These are phyloP conservation scores for Lamellibrachia columna DNA, from an alignment of 2,888 invertebrate genomes.

Conservation along the genomic window DNA sequence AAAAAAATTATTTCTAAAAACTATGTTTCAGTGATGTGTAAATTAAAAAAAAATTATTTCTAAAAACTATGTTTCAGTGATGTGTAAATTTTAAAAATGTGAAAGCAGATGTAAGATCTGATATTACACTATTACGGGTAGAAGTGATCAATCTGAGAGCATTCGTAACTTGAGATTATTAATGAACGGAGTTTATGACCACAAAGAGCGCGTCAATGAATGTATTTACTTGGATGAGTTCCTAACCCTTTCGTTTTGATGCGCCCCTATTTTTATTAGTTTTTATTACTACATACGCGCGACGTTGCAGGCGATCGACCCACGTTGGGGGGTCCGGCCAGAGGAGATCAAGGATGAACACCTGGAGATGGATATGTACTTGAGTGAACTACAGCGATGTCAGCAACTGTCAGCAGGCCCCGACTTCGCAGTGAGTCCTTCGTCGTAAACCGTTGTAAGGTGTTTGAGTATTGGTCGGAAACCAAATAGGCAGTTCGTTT, in stretches of 20 bases:
- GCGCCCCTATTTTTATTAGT: too few species aligned
- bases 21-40: too few species aligned
- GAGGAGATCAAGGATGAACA: slow-evolving; percentile 31
- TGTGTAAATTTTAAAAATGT: not conserved
- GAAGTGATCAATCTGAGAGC: too few species aligned
- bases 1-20: too few species aligned
- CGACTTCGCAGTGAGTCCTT: slow-evolving; percentile 51
- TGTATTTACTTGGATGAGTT: slow-evolving; percentile 67
- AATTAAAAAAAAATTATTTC: too few species aligned
- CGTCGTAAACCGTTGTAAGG: not conserved
- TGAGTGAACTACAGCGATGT: slow-evolving; percentile 53
- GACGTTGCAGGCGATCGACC: slow-evolving; percentile 34
- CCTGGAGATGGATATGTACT: slow-evolving; percentile 50
- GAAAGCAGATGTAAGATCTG: too few species aligned
- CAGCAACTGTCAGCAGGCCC: slow-evolving; percentile 54
- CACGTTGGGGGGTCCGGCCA: slow-evolving; percentile 36
- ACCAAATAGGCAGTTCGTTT: not conserved
- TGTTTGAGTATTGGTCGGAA: not conserved
- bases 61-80: not conserved
- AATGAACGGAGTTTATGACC: too few species aligned
- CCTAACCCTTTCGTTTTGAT: too few species aligned
- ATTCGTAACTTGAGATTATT: too few species aligned
- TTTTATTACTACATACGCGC: not conserved
- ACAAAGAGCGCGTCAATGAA: too few species aligned
- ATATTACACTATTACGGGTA: too few species aligned